Base-by-base conservation (phyloP, 2,888 invertebrate species). In the Amblyteles armatorius region DNA sequence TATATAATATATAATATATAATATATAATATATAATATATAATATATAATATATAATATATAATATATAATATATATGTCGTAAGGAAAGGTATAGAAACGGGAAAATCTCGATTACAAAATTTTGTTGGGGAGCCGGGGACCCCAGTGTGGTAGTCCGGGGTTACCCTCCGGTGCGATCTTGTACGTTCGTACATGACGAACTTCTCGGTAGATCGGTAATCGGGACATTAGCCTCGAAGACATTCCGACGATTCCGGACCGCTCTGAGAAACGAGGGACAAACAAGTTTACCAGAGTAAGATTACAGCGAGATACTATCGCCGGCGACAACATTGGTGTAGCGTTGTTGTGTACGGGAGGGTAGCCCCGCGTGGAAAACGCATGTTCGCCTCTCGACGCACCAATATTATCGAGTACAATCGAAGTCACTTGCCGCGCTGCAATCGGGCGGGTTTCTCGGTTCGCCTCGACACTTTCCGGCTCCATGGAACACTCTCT, bases 351-450 rank as follows among this genome's bases (percentile, higher is more conserved):
- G 26, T 57, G 19, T 57, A 26, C 26, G 22, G 19, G 22, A 22
- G 13, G 2, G 3, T 16, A 68, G 9, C 44, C 26, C 55, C 57
- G 13, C 57, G 57, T 57, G 57, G 26, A 57, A 22, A 11, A 57
- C 57, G 26, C 57, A 11, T 26, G 26, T 16, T n/a, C 13, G 33
- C 52, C 16, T 16, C 71, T 16, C 33, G 55, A 22, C 63, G 71
- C 71, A 50, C 69, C 60, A 63, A 65, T 79, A 71, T 50, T 79
- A 72, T 79, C 79, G 79, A 71, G 71, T 36, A 79, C 33, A 57
- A 68, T 22, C 68, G 44, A 19, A 40, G 16, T 40, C 40, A 26
- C 16, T 63, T 33, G 11, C n/a, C 63, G 16, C n/a, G 22, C 52
- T 19, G 19, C 5, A 52, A 19, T 3, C 7, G n/a, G 6, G 7